Percentiles rank a stretch among this genome's conserved stretches.
These are phyloP conservation scores for Tetramorium simillimum DNA, from an alignment of 1,140 invertebrate genomes.

Conservation along the genomic window DNA sequence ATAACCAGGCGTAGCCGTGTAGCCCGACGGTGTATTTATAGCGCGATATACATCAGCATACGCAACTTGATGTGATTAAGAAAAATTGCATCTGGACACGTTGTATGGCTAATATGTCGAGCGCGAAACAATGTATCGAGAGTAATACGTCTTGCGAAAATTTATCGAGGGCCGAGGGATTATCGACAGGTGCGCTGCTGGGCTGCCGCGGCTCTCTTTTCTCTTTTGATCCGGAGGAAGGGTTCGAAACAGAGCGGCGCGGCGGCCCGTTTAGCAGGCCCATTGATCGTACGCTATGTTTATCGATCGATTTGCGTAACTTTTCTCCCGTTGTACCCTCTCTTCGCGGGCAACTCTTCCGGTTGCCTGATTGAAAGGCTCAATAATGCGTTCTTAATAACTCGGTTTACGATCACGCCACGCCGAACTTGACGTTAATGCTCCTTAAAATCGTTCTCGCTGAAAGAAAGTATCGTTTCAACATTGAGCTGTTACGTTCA, in stretches of 20 bases:
- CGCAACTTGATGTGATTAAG: constrained; percentile 40
- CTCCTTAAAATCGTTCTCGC: constrained; percentile 6
- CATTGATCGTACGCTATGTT: constrained; percentile 53
- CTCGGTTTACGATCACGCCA: constrained; percentile 27
- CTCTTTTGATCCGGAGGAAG: constrained; percentile 46
- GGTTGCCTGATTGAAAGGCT: constrained; percentile 43
- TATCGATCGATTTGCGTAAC: constrained; percentile 62
- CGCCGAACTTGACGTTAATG: constrained; percentile 36
- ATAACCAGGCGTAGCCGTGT: not conserved
- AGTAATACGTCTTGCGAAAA: constrained; percentile 63
- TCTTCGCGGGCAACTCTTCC: constrained; percentile 29
- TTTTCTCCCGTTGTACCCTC: constrained; percentile 30
- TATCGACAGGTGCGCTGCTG: constrained; percentile 59
- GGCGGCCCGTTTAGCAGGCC: constrained; percentile 47
- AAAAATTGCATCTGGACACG: constrained; percentile 50
- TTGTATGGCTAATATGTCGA: constrained; percentile 51
- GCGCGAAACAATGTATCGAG: constrained; percentile 52
- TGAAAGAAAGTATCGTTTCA: not conserved
- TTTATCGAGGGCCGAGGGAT: constrained; percentile 52
- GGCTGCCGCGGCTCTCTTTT: constrained; percentile 27
- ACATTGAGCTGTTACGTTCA: constrained; percentile 7
- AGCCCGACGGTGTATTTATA: constrained; percentile 38
- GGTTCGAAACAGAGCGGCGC: constrained; percentile 47
- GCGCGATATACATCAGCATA: constrained; percentile 24
- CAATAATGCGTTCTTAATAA: constrained; percentile 49